Base-by-base conservation (phyloP, 2,888 invertebrate species). In the Stegophylla sp. region DNA sequence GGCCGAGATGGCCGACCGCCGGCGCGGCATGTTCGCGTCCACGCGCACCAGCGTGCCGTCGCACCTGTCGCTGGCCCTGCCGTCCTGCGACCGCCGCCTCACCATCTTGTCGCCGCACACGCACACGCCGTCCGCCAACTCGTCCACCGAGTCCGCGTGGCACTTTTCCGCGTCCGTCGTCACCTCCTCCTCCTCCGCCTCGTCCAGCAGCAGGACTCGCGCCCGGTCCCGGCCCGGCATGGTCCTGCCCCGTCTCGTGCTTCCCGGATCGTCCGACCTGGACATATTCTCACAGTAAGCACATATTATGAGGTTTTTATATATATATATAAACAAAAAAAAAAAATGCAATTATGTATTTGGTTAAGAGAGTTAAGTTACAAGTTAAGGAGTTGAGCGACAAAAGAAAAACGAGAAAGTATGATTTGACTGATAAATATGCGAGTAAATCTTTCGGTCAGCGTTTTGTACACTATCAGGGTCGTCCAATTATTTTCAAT, bases 41-140 rank as follows among this genome's bases (percentile, higher is more conserved):
- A 82, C 83, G 4, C 81, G 79, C 9, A 76, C 82, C 66, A 64
- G 74, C 63, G 87, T 88, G 43, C 89, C 92, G 26, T 91, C 91
- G 84, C 91, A 93, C 85, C 88, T 92, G 56, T 92, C 92, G 84
- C 87, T 92, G 53, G 92, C 92, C 12, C 92, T 92, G 12, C 91
- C 89, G 0, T 89, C 89, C 1, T 86, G 86, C n/a, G 86, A 86
- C 56, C 86, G 92, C 17, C 90, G 89, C 84, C 89, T 94, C 74
- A 94, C 93, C 59, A 94, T 94, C 82, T 87, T 94, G 82, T 94
- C 94, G 84, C 92, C 93, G 0, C 93, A 92, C 86, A 79, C 61
- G 3, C 79, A 79, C 13, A 43, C 75, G 26, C 53, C 75, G 81
- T 82, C 83, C 53, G 26, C 66, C 26, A 43, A 28, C 13, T 34